Base-by-base conservation (phyloP, 2,888 invertebrate genomes). In the Meiosimyza platycephala region DNA sequence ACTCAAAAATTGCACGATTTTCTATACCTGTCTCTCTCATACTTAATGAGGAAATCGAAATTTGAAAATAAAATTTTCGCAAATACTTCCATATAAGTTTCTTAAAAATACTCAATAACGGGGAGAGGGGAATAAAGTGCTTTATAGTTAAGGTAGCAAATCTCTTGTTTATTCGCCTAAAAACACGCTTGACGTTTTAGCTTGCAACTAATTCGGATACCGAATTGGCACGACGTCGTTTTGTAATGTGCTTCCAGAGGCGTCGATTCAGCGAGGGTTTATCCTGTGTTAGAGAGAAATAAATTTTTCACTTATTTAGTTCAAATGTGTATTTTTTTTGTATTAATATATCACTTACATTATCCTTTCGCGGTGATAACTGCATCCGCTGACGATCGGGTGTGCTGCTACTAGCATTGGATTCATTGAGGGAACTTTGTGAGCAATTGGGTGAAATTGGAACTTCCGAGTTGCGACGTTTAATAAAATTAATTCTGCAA, bases 161-260 rank as follows among this genome's bases (percentile, higher is more conserved):
- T 9, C 6, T 40, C 40, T 9, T 40, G 6, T 9, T 40, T 9
- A 40, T 9, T 9, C 40, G 40, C 40, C 40, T 6, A 9, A 40
- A 40, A 40, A 9, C 1, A 9, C 40, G 40, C 12, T n/a, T 7
- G 16, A 54, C 40, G 33, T 57, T 70, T 70, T 63, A 70, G 47
- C 51, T 70, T 15, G 86, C 86, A 75, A 83, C 82, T 74, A 87
- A 81, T 77, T 87, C 87, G 74, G 87, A 86, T 62, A 87, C 85
- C 73, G 87, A 86, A 78, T 85, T 85, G 75, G 91, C 90, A 82
- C 92, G 91, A 78, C 92, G 89, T 86, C 93, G 90, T 89, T 91
- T 92, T 79, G 91, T 92, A 81, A 94, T 90, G 86, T 94, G 93
- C 88, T 93, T 93, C 93, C 93, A 93, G 85, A 94, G 93, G 82